Evolutionary conservation across 1,140 invertebrate genomes (phyloP), one percentile per base, ranked within the genome.

Genomic region (Babylonia areolata): DNA sequence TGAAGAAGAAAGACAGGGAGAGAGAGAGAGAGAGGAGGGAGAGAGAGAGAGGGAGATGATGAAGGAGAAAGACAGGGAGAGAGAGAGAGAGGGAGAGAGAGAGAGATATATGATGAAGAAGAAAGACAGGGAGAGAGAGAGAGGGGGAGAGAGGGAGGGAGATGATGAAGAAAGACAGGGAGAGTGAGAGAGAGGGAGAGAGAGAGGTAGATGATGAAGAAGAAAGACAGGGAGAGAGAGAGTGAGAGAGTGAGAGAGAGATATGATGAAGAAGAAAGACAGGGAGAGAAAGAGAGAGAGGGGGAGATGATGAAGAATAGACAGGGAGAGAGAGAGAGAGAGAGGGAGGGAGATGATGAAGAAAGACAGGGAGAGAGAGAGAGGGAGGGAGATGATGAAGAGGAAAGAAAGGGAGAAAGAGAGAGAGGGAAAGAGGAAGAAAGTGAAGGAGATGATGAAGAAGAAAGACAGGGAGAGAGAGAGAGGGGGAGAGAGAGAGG

Each of bases 31-130:
- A 64, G 17, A 64, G 58, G n/a, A n/a, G n/a, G n/a, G n/a, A 64
- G 58, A 64, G 58, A 64, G 58, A 64, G 58, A 64, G 58, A 64
- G 58, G n/a, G n/a, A n/a, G n/a, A n/a, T n/a, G n/a, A n/a, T n/a
- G n/a, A n/a, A n/a, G n/a, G n/a, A 64, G 9, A 64, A 20, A 64
- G 58, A 64, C 17, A 64, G 58, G 23, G 58, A 64, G 58, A 64
- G 20, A 64, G n/a, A 28, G 3, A 3, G 23, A n/a, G n/a, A n/a
- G n/a, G n/a, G 9, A 64, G 58, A 64, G 58, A 64, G 58, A 64
- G 58, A 64, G 58, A 64, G 58, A 64, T n/a, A n/a, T n/a, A n/a
- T n/a, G n/a, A n/a, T n/a, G n/a, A n/a, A n/a, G n/a, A n/a, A n/a
- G n/a, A n/a, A n/a, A n/a, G n/a, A n/a, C n/a, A n/a, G n/a, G n/a